phyloP scores from a whole-genome alignment of 2,113 vertebrate genomes.

The Seriola rivoliana region DNA sequence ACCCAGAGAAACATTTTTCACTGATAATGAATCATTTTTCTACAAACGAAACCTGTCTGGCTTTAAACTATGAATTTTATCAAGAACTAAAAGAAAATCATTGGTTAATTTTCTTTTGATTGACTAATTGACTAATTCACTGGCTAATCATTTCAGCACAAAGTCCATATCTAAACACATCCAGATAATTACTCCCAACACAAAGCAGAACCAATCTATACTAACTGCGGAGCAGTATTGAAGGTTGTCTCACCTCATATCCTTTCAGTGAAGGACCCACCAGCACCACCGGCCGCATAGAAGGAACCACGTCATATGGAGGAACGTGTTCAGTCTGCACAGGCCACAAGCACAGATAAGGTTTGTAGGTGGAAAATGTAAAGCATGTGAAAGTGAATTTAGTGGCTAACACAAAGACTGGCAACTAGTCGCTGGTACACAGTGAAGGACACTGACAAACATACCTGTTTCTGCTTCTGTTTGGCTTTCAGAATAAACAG shows the following conservation, averaged over 20 bases:
- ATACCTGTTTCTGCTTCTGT: slow-evolving; percentile 88
- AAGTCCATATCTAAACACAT: neutral
- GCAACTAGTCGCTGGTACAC: neutral
- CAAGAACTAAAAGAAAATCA: neutral
- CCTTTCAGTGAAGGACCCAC: slow-evolving; percentile 86
- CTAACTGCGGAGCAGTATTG: neutral
- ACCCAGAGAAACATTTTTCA: neutral
- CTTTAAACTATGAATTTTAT: neutral
- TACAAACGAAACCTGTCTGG: neutral
- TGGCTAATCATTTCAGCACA: neutral
- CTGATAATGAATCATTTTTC: neutral
- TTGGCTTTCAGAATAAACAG: slow-evolving; percentile 84
- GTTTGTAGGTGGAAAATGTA: neutral
- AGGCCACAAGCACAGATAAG: slow-evolving; percentile 41
- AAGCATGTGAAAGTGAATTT: neutral
- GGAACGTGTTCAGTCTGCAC: slow-evolving; percentile 83
- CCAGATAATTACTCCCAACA: neutral
- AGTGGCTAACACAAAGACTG: neutral
- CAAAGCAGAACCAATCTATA: neutral
- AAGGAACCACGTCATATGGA: slow-evolving; percentile 86
- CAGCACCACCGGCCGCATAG: slow-evolving; percentile 85
- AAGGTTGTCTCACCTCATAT: slow-evolving; percentile 80
- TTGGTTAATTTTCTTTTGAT: too few relatives aligned
- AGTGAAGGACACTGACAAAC: slow-evolving; percentile 46
- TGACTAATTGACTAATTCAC: too few relatives aligned